phyloP scores from a whole-genome alignment of 1,140 invertebrate species.

The Macrobrachium rosenbergii region DNA sequence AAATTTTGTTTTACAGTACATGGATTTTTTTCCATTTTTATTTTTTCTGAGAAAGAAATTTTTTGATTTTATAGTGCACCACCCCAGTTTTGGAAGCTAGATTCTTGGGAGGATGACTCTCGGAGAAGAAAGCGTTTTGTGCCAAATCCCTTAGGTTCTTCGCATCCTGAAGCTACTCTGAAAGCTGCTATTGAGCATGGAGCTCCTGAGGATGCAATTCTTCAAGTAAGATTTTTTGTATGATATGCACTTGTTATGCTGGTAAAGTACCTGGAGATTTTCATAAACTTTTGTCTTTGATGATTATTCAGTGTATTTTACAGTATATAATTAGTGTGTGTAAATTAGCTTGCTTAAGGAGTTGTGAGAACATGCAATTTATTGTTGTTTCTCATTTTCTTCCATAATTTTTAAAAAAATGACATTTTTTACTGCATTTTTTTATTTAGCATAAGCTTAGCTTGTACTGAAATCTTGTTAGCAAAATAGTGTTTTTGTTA shows the following conservation, averaged over 20 bases:
- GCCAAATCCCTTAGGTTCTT: constrained; percentile 92
- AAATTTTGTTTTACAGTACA: not conserved
- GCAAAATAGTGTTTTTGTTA: not conserved
- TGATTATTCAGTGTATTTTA: not conserved
- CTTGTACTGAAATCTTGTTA: too few relatives aligned
- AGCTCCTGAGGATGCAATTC: constrained; percentile 91
- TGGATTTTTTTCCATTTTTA: not conserved
- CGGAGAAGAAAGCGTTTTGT: constrained; percentile 93
- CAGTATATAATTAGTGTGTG: not conserved
- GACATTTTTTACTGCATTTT: too few relatives aligned
- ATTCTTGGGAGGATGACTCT: constrained; percentile 99
- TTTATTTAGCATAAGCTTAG: too few relatives aligned
- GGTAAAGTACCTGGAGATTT: not conserved
- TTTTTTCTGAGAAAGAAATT: not conserved
- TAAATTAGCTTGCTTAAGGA: not conserved
- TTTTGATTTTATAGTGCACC: constrained; percentile 70
- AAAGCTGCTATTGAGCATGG: constrained; percentile 90
- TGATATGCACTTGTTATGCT: not conserved
- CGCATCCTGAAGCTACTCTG: constrained; percentile 92
- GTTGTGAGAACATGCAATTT: not conserved
- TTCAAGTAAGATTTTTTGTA: constrained; percentile 74
- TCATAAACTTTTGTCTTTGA: not conserved
- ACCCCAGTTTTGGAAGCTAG: constrained; percentile 92
- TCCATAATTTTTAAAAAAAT: too few relatives aligned
- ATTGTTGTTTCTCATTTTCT: not conserved